These are phyloP conservation scores for Phoebastria nigripes DNA, from an alignment of 2,797 vertebrate species.

Conservation along the genomic window DNA sequence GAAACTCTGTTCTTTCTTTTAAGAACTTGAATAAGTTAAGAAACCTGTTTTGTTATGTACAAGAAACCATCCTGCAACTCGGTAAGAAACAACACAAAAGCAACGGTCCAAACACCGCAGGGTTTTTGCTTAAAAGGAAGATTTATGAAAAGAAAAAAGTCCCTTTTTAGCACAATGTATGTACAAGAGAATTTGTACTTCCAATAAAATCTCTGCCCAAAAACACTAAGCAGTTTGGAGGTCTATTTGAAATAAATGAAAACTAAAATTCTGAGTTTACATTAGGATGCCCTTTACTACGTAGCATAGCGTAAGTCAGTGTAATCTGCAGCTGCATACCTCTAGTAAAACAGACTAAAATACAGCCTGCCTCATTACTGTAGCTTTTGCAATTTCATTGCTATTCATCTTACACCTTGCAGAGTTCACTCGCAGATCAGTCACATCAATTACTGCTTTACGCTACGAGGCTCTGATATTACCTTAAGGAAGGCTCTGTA, in stretches of 20 bases:
- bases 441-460: constrained; percentile 26
- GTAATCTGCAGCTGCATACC: neutral
- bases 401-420: neutral
- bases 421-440: constrained; percentile 8
- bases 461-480: neutral
- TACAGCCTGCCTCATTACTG: constrained; percentile 11
- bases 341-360: neutral
- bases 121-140: neutral
- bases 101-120: accelerated
- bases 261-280: neutral
- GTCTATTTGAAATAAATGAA: neutral
- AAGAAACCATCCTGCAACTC: neutral
- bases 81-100: neutral
- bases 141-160: neutral
- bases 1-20: neutral
- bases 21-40: neutral
- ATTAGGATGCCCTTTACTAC: neutral
- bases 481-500: constrained; percentile 33
- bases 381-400: neutral
- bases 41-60: neutral
- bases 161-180: neutral
- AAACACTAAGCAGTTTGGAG: neutral
- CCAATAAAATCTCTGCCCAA: neutral
- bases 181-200: neutral
- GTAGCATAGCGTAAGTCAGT: neutral